Percentiles rank a stretch among this genome's conserved stretches.
Evolutionary conservation across 2,888 invertebrate species (phyloP).

Genomic region (Diaprepes abbreviatus): DNA sequence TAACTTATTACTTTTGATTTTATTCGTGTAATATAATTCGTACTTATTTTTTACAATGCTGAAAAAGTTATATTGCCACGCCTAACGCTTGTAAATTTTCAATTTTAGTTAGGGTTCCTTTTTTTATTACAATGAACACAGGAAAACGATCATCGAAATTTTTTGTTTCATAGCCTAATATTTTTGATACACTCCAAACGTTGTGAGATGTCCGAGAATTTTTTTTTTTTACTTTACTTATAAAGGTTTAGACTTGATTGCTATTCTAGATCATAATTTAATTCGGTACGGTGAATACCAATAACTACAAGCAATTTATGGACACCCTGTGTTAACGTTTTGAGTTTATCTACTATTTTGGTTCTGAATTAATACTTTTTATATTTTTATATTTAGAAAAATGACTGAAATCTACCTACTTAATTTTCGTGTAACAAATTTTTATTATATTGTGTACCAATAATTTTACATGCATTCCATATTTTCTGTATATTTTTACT

Average conservation of each 20-base stretch:
- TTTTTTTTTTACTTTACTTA: no score
- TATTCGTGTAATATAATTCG: constrained; percentile 30
- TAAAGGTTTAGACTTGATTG: no score
- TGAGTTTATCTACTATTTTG: no score
- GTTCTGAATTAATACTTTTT: constrained; percentile 16
- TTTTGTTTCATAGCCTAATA: no score
- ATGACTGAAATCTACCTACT: constrained; percentile 52
- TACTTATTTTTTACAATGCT: constrained; percentile 62
- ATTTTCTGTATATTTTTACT: constrained; percentile 29
- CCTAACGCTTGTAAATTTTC: constrained; percentile 51
- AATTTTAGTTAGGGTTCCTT: not conserved
- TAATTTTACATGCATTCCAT: constrained; percentile 45
- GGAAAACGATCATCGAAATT: constrained; percentile 8
- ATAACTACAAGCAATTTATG: no score
- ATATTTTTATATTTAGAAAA: constrained; percentile 35
- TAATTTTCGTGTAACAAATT: constrained; percentile 47
- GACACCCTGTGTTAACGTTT: no score
- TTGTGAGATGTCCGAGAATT: no score
- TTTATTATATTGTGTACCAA: constrained; percentile 41
- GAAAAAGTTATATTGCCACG: constrained; percentile 60
- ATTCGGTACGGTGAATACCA: no score
- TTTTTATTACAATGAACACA: not conserved
- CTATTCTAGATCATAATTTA: no score
- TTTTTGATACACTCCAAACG: no score
- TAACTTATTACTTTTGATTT: not conserved